Conservation (phyloP, 2,797 vertebrate species). For the Oreochromis grahami region DNA sequence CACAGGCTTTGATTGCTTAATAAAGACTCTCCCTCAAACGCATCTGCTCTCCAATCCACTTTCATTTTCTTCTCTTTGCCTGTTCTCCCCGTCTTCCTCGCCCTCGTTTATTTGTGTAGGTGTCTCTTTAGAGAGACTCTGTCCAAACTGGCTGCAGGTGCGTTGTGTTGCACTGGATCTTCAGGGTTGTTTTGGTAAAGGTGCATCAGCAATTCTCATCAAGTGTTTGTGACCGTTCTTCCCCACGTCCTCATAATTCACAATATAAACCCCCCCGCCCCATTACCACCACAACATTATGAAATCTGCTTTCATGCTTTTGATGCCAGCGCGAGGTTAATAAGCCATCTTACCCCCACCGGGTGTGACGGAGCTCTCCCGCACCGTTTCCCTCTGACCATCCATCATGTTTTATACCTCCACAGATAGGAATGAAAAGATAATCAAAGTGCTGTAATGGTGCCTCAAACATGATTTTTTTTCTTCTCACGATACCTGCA, state of each 20-base stretch:
- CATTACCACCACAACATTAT: conserved; percentile 17
- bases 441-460: conserved; percentile 69
- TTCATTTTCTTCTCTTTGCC: neutral
- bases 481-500: conserved; percentile 23
- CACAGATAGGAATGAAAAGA: conserved; percentile 74
- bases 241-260: conserved; percentile 28
- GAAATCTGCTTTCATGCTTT: conserved; percentile 36
- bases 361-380: conserved; percentile 26
- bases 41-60: neutral
- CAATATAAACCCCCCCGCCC: neutral
- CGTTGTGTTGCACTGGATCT: neutral
- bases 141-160: neutral
- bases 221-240: neutral
- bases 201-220: conserved; percentile 10
- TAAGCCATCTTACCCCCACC: conserved; percentile 42
- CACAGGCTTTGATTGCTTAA: neutral
- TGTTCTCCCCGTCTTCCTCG: neutral
- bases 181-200: neutral
- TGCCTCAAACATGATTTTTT: conserved; percentile 50
- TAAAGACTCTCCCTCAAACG: neutral
- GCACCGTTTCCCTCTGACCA: conserved; percentile 26
- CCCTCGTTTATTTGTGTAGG: neutral
- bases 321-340: conserved; percentile 39
- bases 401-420: conserved; percentile 73
- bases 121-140: neutral